Evolutionary conservation across 2,888 invertebrate genomes (phyloP), one percentile per base, ranked within the genome.

Genomic region (Andricus quercusramuli): DNA sequence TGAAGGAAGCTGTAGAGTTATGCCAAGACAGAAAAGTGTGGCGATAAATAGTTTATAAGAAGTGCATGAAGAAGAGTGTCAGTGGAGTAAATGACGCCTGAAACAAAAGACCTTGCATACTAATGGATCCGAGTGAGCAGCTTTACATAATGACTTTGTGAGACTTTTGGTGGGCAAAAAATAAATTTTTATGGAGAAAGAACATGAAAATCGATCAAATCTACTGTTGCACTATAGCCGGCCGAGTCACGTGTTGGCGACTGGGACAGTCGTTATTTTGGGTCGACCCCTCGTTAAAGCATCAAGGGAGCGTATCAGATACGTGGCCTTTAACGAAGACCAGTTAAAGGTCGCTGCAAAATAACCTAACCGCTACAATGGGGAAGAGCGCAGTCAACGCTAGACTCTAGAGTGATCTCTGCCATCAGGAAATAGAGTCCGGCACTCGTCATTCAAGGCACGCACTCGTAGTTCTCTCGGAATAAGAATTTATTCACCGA

Each of bases 261-360:
- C 51, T 32, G 56, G 74, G 74, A 32, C 32, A 70, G 68, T 25
- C 68, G 68, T 68, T 74, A 74, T 74, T 74, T 74, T 74, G 32
- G 74, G 74, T 74, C 56, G 74, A 74, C 56, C 56, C 56, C 51
- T 74, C 56, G 56, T 74, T 37, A 74, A 74, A 74, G 51, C 6
- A 56, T n/a, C 32, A 74, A 51, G 74, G 20, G 56, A 78, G 80
- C 88, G 86, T 85, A 85, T 88, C 86, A 79, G 86, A 88, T 85
- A 84, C 85, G 81, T 81, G 88, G 88, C 88, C 88, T 89, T 88
- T 89, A 80, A 81, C 83, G 80, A 83, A 81, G 80, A 85, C 83
- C 83, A 84, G 81, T 78, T 44, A 85, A 84, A 85, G 83, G 84
- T 85, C 81, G 83, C 77, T 79, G 80, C 79, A 79, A 79, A 82